Conservation (phyloP, 1,140 invertebrate genomes). For the Ceratina japonica region DNA sequence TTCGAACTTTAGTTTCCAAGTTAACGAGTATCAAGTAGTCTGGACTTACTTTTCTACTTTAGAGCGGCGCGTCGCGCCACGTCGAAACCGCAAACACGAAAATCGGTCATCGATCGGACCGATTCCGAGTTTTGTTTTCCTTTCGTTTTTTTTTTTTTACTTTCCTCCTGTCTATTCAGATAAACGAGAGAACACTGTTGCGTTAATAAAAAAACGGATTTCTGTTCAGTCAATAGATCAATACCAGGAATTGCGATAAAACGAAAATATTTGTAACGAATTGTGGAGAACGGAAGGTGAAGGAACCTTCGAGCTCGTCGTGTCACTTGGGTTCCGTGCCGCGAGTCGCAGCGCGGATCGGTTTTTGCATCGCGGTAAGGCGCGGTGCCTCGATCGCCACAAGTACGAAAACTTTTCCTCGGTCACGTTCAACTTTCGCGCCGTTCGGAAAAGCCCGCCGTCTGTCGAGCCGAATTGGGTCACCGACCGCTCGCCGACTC, state of each 20-base stretch:
- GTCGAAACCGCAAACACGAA: background rate
- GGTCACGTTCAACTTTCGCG: slow-evolving; percentile 75
- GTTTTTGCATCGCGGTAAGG: background rate
- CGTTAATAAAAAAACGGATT: too few relatives aligned
- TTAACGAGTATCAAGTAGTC: slow-evolving; percentile 32
- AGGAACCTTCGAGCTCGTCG: background rate
- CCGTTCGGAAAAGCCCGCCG: slow-evolving; percentile 68
- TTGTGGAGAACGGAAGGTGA: too few relatives aligned
- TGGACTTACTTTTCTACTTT: slow-evolving; percentile 37
- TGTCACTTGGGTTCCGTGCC: background rate
- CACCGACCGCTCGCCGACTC: slow-evolving; percentile 64
- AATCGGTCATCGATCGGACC: slow-evolving; percentile 16
- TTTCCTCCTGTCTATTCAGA: background rate
- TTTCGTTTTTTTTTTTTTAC: background rate
- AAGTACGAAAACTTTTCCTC: slow-evolving; percentile 72
- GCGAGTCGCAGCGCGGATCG: slow-evolving; percentile 14
- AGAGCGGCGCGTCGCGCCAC: background rate
- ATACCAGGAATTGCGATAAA: too few relatives aligned
- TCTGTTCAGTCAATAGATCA: too few relatives aligned
- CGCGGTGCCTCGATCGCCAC: slow-evolving; percentile 41
- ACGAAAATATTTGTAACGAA: too few relatives aligned
- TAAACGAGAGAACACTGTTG: too few relatives aligned
- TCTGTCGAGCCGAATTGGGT: slow-evolving; percentile 63
- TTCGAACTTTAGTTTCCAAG: slow-evolving; percentile 39
- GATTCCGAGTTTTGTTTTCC: background rate